Percentiles rank a stretch among this genome's conserved stretches.
phyloP scores from a whole-genome alignment of 2,113 vertebrate species.

The Bubo blakistoni region DNA sequence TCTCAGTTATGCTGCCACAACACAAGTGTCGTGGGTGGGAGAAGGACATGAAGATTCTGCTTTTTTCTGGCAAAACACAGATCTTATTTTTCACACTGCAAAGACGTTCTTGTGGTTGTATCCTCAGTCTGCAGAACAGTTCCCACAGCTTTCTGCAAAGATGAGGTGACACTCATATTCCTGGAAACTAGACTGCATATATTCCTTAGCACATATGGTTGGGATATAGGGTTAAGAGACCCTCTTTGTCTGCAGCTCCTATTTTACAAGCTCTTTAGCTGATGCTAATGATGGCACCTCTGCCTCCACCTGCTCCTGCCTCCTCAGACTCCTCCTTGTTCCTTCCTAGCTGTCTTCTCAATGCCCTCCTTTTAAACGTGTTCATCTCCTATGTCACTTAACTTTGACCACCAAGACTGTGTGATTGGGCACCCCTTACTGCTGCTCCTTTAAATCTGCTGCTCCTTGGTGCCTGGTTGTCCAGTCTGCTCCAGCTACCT shows the following conservation, averaged over 20 bases:
- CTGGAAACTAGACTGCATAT: not conserved
- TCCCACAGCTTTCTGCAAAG: not conserved
- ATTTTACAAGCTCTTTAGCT: not conserved
- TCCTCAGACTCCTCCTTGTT: not conserved
- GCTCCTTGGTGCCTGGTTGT: not conserved
- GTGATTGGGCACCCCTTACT: not conserved
- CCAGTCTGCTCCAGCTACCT: not conserved
- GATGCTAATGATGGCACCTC: not conserved
- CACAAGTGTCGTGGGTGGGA: not conserved
- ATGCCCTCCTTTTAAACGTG: not conserved
- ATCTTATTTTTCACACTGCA: not conserved
- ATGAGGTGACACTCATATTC: not conserved
- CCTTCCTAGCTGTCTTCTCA: not conserved
- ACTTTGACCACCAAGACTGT: not conserved
- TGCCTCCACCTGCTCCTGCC: not conserved
- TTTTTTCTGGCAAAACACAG: not conserved
- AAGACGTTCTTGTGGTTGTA: rapidly evolving
- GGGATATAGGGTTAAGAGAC: not conserved
- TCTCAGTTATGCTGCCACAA: not conserved
- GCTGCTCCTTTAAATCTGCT: not conserved
- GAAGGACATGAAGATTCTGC: rapidly evolving
- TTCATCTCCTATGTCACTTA: not conserved
- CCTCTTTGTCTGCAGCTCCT: not conserved
- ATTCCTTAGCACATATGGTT: rapidly evolving
- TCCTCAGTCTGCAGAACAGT: not conserved